Base-by-base conservation (phyloP, 2,888 invertebrate genomes). In the Dryocosmus kuriphilus region DNA sequence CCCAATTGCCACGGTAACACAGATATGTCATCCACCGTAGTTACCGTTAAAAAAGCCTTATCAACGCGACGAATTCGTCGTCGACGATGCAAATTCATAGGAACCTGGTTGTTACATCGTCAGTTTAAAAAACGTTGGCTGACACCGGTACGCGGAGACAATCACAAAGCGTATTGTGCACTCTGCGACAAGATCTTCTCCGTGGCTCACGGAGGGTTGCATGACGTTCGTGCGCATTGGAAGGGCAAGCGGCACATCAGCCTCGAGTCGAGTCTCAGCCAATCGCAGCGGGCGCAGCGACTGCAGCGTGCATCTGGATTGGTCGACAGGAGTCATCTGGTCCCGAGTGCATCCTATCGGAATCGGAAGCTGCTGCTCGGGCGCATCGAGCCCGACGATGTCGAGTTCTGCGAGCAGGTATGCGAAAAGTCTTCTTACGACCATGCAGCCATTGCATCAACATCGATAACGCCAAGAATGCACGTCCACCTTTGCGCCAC, bases 171-270 rank as follows among this genome's bases (percentile, higher is more conserved):
- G 35, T 87, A 86, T 80, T 89, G 88, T 82, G 85, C 86, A 81
- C 86, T 88, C 82, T 89, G 90, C 81, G 86, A 86, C 83, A 88
- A 88, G 83, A 85, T 84, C 77, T 90, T 89, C 85, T 87, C 89
- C 78, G 85, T 88, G 77, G 85, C 87, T 82, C 89, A 88, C 85
- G 88, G 89, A 77, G 89, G 87, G 78, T 81, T 88, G 80, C 88
- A 88, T 82, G 88, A 88, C 83, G 88, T 88, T 77, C 87, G 88
- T 83, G 87, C 89, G 77, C 88, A 89, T 84, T 89, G 88, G 84
- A 90, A 90, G 85, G 89, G 88, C 83, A 89, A 89, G 87, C 88
- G 88, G 82, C 89, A 88, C 84, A 85, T 85, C 82, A 77, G 41
- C 84, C 88, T 90, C 84, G 87, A 87, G 83, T 79, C 78, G 61